phyloP scores from a whole-genome alignment of 1,140 invertebrate genomes.

The Mylabris phalerata region DNA sequence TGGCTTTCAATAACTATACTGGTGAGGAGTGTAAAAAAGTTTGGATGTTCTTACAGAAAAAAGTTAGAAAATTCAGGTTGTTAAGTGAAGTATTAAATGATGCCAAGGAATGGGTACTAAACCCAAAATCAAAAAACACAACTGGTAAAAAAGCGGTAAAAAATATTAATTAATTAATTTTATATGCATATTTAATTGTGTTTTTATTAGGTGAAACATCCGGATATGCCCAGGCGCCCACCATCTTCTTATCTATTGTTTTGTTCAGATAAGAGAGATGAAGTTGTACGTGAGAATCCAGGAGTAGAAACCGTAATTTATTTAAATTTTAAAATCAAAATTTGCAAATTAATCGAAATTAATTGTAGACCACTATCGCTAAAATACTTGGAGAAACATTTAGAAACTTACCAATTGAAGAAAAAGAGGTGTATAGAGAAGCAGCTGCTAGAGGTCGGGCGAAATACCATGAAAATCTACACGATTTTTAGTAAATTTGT shows the following conservation, averaged over 20 bases:
- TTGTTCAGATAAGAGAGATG: constrained; percentile 44
- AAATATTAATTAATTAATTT: constrained; percentile 1
- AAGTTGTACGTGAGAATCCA: constrained; percentile 41
- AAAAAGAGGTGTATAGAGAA: constrained; percentile 43
- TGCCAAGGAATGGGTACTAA: constrained; percentile 45
- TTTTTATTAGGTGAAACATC: constrained; percentile 37
- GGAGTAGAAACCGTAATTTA: constrained; percentile 40
- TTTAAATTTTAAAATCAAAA: neutral
- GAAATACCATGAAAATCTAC: constrained; percentile 40
- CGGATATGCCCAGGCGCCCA: constrained; percentile 47
- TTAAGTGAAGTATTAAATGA: constrained; percentile 46
- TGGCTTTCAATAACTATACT: constrained; percentile 42
- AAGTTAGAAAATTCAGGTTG: constrained; percentile 43
- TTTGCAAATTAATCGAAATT: constrained; percentile 1
- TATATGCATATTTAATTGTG: neutral
- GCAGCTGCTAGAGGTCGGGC: constrained; percentile 34
- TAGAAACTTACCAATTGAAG: constrained; percentile 42
- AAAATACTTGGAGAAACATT: constrained; percentile 45
- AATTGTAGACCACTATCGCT: constrained; percentile 41
- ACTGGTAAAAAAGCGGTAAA: neutral
- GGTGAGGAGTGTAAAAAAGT: constrained; percentile 43
- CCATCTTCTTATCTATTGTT: constrained; percentile 46
- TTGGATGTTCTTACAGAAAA: constrained; percentile 41
- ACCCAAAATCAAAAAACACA: constrained; percentile 30
- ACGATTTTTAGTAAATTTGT: constrained; percentile 42